A percentile compares a stretch with the other conserved stretches of the same genome.
These are phyloP conservation scores for Mercenaria mercenaria DNA, from an alignment of 1,140 invertebrate genomes.

Conservation along the genomic window DNA sequence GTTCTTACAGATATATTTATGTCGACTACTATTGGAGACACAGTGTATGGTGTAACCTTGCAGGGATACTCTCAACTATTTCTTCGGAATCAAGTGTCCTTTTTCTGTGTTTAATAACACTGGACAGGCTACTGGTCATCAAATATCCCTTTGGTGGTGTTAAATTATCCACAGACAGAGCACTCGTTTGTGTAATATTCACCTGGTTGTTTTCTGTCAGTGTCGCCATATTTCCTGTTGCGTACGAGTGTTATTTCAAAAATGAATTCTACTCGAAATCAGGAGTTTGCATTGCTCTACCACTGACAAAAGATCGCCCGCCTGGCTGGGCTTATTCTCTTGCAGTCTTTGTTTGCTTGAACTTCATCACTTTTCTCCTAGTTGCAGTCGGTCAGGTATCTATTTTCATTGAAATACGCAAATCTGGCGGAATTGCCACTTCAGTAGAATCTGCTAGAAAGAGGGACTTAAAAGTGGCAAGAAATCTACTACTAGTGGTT, in stretches of 20 bases:
- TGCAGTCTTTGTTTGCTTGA: no score
- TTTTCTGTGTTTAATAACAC: slow-evolving; percentile 58
- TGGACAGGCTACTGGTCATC: no score
- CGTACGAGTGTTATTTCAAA: no score
- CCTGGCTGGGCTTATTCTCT: no score
- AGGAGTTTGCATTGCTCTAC: slow-evolving; percentile 62
- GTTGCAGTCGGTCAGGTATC: slow-evolving; percentile 10
- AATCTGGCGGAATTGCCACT: neutral
- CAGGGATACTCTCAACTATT: slow-evolving; percentile 72
- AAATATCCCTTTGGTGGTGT: no score
- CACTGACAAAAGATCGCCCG: no score
- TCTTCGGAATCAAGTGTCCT: slow-evolving; percentile 75
- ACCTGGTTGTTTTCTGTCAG: slow-evolving; percentile 59
- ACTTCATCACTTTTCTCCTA: no score
- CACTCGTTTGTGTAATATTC: neutral
- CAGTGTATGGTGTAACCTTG: no score
- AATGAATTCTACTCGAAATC: no score
- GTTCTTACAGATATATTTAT: slow-evolving; percentile 64
- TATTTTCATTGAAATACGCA: neutral
- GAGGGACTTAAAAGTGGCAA: no score
- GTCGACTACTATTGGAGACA: slow-evolving; percentile 71
- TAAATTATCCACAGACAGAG: neutral
- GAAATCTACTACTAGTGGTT: slow-evolving; percentile 62
- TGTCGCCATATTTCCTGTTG: no score
- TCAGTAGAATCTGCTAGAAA: neutral